These are phyloP conservation scores for Yponomeuta plumbellus DNA, from an alignment of 2,888 invertebrate species.

Conservation along the genomic window DNA sequence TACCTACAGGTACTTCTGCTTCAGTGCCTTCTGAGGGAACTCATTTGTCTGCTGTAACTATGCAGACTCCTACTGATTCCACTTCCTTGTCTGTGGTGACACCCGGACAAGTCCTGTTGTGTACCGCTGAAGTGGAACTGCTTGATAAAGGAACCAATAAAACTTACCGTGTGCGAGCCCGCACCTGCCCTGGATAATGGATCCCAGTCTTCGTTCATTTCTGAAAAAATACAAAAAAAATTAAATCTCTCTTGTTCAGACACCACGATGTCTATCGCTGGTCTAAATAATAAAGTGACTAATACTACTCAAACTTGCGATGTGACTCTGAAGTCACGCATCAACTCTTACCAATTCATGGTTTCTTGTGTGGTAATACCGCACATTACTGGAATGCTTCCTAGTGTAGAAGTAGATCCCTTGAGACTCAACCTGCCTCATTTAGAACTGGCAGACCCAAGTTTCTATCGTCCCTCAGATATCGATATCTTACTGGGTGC, in stretches of 20 bases:
- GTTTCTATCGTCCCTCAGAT: conserved; percentile 21
- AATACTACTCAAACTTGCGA: conserved; percentile 17
- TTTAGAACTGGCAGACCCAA: conserved; percentile 23
- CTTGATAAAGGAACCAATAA: not conserved
- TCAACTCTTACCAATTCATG: not conserved
- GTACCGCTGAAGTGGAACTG: not conserved
- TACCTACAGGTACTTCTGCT: not conserved
- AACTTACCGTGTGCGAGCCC: not conserved
- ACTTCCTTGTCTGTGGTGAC: not conserved
- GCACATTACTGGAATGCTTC: conserved; percentile 18
- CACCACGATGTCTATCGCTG: conserved; percentile 15
- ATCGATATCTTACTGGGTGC: conserved; percentile 25
- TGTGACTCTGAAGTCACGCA: conserved; percentile 11
- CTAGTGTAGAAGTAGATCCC: conserved; percentile 12
- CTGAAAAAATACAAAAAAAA: conserved; percentile 17
- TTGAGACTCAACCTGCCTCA: conserved; percentile 17
- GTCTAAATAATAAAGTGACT: conserved; percentile 17
- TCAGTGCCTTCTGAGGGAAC: not conserved
- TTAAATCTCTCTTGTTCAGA: conserved; percentile 12
- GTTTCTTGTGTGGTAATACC: conserved; percentile 20
- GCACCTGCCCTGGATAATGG: not conserved
- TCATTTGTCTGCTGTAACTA: not conserved
- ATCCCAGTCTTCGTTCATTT: conserved; percentile 14
- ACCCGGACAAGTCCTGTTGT: not conserved
- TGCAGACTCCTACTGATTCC: not conserved